phyloP scores from a whole-genome alignment of 2,113 vertebrate genomes.

The Pterocles burchelli region DNA sequence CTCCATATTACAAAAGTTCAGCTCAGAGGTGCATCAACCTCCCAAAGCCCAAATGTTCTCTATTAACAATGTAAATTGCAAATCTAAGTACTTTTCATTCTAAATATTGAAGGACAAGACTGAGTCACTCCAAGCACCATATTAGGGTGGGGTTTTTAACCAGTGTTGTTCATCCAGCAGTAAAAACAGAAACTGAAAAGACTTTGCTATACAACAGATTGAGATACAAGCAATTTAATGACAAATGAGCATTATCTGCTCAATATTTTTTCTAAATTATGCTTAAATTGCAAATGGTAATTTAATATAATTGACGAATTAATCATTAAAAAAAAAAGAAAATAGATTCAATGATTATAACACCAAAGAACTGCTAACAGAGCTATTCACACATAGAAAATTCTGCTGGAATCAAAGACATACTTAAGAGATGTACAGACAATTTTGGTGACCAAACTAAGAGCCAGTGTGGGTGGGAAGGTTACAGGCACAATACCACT shows the following conservation, averaged over 20 bases:
- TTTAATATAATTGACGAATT: slow-evolving; percentile 59
- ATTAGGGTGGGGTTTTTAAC: background rate
- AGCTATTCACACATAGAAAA: background rate
- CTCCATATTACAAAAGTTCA: background rate
- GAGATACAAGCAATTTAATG: slow-evolving; percentile 19
- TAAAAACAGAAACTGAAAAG: background rate
- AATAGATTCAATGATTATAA: background rate
- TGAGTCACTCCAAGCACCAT: background rate
- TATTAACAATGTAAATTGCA: slow-evolving; percentile 16
- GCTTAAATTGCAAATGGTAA: slow-evolving; percentile 58
- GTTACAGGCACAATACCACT: background rate
- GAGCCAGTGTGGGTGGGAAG: background rate
- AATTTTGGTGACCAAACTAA: background rate
- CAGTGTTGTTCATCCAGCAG: background rate
- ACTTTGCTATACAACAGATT: background rate
- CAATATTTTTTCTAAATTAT: slow-evolving; percentile 47
- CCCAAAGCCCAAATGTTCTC: slow-evolving; percentile 13
- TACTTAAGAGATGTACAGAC: background rate
- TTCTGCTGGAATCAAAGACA: background rate
- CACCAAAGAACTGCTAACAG: background rate
- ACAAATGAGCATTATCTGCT: slow-evolving; percentile 37
- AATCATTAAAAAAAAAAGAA: slow-evolving; percentile 39
- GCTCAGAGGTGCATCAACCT: background rate
- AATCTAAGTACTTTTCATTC: background rate
- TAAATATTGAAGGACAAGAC: slow-evolving; percentile 27